phyloP scores from a whole-genome alignment of 2,113 vertebrate species.

The Centrocercus urophasianus region DNA sequence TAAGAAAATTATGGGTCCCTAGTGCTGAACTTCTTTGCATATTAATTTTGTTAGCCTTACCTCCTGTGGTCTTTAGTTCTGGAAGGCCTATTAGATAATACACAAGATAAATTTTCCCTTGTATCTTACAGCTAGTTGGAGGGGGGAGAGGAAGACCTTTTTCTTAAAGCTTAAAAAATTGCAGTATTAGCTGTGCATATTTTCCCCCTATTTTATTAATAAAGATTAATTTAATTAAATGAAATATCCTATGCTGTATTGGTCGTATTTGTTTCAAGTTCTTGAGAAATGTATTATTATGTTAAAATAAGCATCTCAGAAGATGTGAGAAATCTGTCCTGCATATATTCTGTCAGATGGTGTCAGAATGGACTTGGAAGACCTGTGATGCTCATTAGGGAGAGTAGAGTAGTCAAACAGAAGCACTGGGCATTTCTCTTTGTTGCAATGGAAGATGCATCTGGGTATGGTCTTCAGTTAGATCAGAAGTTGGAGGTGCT shows the following conservation, averaged over 20 bases:
- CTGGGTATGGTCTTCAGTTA: neutral
- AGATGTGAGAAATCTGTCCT: neutral
- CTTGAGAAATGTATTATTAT: constrained; percentile 37
- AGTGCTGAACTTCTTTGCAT: constrained; percentile 96
- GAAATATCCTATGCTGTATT: constrained; percentile 62
- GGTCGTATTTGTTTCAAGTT: constrained; percentile 50
- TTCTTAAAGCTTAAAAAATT: constrained; percentile 77
- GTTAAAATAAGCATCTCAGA: neutral
- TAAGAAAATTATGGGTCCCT: constrained; percentile 96
- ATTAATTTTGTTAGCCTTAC: constrained; percentile 99
- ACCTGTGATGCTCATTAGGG: neutral
- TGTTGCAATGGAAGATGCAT: neutral
- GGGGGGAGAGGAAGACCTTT: constrained; percentile 60
- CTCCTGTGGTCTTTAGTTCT: constrained; percentile 92
- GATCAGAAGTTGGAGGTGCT: neutral
- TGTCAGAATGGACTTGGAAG: neutral
- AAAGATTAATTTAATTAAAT: constrained; percentile 72
- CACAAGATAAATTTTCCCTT: constrained; percentile 83
- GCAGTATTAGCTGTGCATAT: constrained; percentile 46
- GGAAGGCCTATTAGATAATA: constrained; percentile 90
- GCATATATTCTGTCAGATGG: neutral
- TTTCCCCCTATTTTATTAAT: constrained; percentile 58
- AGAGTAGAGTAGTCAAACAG: neutral
- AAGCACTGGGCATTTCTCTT: neutral
- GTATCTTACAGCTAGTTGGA: constrained; percentile 73